Conservation (phyloP, 2,113 vertebrate species). For the Psittacara wagleri region DNA sequence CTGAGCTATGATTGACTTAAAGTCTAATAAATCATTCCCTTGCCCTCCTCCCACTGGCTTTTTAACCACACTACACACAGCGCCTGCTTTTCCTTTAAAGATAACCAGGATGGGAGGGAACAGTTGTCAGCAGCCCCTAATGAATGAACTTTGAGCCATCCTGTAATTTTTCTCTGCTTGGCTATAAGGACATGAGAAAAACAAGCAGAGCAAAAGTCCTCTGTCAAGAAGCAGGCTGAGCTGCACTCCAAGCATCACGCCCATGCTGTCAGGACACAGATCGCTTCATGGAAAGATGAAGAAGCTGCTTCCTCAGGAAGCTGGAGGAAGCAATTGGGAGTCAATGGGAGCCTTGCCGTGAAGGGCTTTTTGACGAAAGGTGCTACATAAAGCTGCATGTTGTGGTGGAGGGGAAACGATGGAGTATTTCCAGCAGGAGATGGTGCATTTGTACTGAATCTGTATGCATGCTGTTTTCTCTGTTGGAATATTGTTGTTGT, state of each 20-base stretch:
- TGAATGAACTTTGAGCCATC: background rate
- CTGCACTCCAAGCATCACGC: background rate
- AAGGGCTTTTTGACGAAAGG: background rate
- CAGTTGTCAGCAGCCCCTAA: background rate
- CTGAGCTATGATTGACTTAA: conserved; percentile 39
- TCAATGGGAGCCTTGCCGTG: rapidly evolving
- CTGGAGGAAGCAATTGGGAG: background rate
- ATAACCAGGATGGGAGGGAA: background rate
- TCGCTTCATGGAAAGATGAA: background rate
- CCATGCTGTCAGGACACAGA: background rate
- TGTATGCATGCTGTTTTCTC: background rate
- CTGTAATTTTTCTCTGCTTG: background rate
- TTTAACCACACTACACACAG: background rate
- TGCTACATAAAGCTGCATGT: background rate
- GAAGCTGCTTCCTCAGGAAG: background rate
- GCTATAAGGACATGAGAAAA: background rate
- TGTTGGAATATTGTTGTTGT: conserved; percentile 15
- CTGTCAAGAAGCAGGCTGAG: background rate
- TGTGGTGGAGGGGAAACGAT: background rate
- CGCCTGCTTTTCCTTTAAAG: background rate
- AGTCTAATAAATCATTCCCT: conserved; percentile 25
- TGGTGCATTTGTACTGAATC: background rate
- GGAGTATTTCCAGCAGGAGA: background rate
- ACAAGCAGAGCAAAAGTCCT: background rate
- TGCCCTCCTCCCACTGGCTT: background rate